Percentiles rank a stretch among this genome's conserved stretches.
Conservation (phyloP, 2,113 vertebrate genomes). For the Miniopterus natalensis region DNA sequence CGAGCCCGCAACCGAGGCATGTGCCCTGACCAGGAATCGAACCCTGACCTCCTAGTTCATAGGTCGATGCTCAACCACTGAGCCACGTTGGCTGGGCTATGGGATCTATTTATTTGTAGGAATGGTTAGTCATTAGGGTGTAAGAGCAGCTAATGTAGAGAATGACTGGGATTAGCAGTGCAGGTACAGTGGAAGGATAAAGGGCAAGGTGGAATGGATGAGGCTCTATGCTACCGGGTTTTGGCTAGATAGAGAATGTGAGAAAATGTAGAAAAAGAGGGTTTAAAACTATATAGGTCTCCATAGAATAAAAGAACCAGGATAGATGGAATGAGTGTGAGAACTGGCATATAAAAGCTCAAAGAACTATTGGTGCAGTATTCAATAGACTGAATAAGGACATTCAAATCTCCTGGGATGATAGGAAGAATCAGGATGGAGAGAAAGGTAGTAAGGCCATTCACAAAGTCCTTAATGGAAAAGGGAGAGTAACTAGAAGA, state of each 20-base stretch:
- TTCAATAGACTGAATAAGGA: neutral
- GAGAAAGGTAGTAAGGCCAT: neutral
- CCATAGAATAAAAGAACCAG: neutral
- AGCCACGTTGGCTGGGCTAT: neutral
- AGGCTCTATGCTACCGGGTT: neutral
- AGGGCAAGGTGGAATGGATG: neutral
- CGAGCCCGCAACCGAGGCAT: too few species aligned
- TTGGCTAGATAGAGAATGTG: neutral
- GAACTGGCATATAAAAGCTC: neutral
- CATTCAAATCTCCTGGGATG: neutral
- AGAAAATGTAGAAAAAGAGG: neutral
- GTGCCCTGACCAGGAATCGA: too few species aligned
- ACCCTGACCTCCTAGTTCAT: too few species aligned
- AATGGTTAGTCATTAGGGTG: neutral
- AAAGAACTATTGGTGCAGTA: slow-evolving; percentile 9
- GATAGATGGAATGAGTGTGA: neutral
- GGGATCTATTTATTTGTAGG: neutral
- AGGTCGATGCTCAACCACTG: too few species aligned
- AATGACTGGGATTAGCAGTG: neutral
- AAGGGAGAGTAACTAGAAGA: neutral
- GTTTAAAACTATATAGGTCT: neutral
- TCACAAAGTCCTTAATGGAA: slow-evolving; percentile 4
- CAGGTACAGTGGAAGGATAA: neutral
- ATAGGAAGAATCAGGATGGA: neutral
- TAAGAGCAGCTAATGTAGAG: neutral